These are phyloP conservation scores for Rhegmatorhina hoffmannsi DNA, from an alignment of 2,113 vertebrate species.

Conservation along the genomic window DNA sequence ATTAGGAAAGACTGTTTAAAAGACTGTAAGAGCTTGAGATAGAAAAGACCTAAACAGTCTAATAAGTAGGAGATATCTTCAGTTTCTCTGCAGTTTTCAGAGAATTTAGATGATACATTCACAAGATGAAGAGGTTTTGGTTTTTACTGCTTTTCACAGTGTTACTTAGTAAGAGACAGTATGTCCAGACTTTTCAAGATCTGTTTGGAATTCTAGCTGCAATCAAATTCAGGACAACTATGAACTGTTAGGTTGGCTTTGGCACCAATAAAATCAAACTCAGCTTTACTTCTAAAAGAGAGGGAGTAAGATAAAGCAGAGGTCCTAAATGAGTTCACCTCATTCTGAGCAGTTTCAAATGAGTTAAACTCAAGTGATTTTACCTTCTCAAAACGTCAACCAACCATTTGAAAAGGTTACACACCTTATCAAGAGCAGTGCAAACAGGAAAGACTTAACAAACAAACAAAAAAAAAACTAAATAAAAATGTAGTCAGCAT, in stretches of 20 bases:
- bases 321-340: background rate
- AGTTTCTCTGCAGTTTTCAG: background rate
- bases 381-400: background rate
- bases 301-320: background rate
- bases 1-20: slow-evolving; percentile 27
- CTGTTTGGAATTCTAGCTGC: background rate
- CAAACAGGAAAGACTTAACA: background rate
- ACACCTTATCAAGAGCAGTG: slow-evolving; percentile 5
- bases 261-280: background rate
- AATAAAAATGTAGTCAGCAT: background rate
- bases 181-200: background rate
- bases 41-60: background rate
- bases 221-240: background rate
- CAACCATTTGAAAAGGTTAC: background rate
- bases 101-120: background rate
- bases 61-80: background rate
- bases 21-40: background rate
- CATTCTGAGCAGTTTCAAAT: background rate
- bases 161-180: background rate
- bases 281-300: background rate
- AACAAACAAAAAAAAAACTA: background rate
- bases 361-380: slow-evolving; percentile 12
- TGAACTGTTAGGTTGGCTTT: background rate
- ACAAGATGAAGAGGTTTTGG: background rate
- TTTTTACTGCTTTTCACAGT: background rate